Base-by-base conservation (phyloP, 2,888 invertebrate species). In the Saturnia japonica region DNA sequence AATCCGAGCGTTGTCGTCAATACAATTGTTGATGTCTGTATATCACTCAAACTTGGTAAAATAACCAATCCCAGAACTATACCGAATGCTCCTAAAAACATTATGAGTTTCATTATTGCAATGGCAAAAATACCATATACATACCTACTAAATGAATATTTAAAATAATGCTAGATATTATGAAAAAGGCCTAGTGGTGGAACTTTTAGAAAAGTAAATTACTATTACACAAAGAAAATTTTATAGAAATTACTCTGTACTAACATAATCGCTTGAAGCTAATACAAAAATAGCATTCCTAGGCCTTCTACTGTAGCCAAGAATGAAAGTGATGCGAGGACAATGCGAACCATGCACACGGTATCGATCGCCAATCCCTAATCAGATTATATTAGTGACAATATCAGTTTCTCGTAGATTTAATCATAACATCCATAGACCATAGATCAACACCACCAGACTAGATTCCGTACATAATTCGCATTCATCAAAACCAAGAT, bases 21-120 rank as follows among this genome's bases (percentile, higher is more conserved):
- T 25, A 85, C 68, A 0, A 82, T 70, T n/a, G 83, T 80, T 14
- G 25, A 40, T 11, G 66, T 19, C 54, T 51, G 42, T 54, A 80
- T 0, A 77, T 76, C 1, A 81, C 73, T 22, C 19, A 89, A 73
- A 73, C 82, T 84, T 0, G 89, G 81, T 16, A 86, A 67, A 25
- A 85, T 74, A n/a, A 82, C 83, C 75, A 93, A 78, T 42, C 87
- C 89, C 22, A 83, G 74, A 54, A 88, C 80, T 16, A 87, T 82
- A 0, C 90, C 86, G 16, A 84, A 76, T 9, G 88, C 84, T 74
- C 91, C 92, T 93, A 82, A 11, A 70, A 72, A 16, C 71, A 12
- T 43, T 43, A 8, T 9, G 6, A 4, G 6, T 34, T 34, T 34
- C 6, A 34, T 34, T 34, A 34, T 34, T 34, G 6, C 34, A 34